phyloP scores from a whole-genome alignment of 2,797 vertebrate genomes.

The Melanotaenia parkinsoni region DNA sequence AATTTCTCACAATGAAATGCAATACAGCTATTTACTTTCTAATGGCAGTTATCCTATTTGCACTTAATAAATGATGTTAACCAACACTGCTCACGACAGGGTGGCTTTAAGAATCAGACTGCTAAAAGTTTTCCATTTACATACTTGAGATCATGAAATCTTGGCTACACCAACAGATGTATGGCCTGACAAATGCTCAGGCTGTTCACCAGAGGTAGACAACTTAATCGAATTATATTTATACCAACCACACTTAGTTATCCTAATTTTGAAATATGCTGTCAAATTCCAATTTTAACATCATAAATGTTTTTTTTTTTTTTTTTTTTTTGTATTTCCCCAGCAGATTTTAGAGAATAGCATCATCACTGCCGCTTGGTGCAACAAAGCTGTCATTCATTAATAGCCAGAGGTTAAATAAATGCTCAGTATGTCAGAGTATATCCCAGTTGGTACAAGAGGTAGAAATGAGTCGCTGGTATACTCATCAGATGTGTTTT shows the following conservation, averaged over 20 bases:
- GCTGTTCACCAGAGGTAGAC: background rate
- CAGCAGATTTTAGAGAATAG: background rate
- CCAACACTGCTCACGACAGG: no score
- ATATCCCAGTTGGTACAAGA: background rate
- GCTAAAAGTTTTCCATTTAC: background rate
- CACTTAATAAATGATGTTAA: no score
- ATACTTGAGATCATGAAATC: background rate
- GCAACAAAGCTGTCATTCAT: background rate
- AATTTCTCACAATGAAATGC: no score
- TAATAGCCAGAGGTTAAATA: background rate
- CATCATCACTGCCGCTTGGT: background rate
- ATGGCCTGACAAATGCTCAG: background rate
- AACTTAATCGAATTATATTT: background rate
- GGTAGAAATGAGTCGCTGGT: background rate
- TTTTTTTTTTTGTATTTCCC: background rate
- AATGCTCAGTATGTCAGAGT: background rate
- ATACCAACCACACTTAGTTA: background rate
- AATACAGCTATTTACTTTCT: no score
- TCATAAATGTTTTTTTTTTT: background rate
- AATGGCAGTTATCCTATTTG: no score
- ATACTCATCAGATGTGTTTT: background rate
- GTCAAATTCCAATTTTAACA: background rate
- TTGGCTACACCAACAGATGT: background rate
- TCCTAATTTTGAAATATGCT: background rate
- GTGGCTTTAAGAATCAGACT: background rate